These are phyloP conservation scores for Dryococelus australis DNA, from an alignment of 2,888 invertebrate genomes.

Conservation along the genomic window DNA sequence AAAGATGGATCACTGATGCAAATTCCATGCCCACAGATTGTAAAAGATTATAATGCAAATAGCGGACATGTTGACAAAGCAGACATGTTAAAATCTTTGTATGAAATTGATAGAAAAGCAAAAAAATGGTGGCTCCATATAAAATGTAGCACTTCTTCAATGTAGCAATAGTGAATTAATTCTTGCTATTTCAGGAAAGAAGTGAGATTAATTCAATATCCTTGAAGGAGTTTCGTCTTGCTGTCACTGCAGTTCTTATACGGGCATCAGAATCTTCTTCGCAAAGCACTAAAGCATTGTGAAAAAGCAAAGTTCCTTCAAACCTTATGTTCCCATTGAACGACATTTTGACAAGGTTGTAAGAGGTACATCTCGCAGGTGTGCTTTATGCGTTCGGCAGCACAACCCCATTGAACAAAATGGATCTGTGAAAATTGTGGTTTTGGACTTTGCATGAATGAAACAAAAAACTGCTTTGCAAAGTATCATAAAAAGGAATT, in stretches of 20 bases:
- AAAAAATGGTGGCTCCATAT: conserved; percentile 53
- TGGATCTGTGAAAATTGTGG: conserved; percentile 46
- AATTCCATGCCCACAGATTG: conserved; percentile 48
- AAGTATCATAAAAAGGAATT: conserved; percentile 30
- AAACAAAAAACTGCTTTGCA: conserved; percentile 41
- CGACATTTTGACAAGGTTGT: conserved; percentile 44
- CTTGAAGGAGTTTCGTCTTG: conserved; percentile 29
- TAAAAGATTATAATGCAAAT: conserved; percentile 52
- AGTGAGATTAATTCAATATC: conserved; percentile 33
- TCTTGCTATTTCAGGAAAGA: neutral
- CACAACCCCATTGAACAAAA: conserved; percentile 45
- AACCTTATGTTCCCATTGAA: conserved; percentile 38
- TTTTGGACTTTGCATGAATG: conserved; percentile 45
- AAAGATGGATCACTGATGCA: conserved; percentile 47
- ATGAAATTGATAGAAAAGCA: conserved; percentile 52
- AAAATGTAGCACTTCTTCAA: conserved; percentile 51
- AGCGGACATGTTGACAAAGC: conserved; percentile 53
- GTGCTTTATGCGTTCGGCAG: conserved; percentile 47
- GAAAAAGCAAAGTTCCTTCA: neutral
- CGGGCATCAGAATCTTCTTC: conserved; percentile 26
- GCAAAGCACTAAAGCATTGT: neutral
- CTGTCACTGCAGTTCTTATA: conserved; percentile 41
- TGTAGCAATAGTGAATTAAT: conserved; percentile 46
- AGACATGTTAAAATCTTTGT: conserved; percentile 51
- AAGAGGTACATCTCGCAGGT: conserved; percentile 43